Evolutionary conservation across 2,888 invertebrate genomes (phyloP), one percentile per base, ranked within the genome.

Genomic region (Eumerus sabulonum): DNA sequence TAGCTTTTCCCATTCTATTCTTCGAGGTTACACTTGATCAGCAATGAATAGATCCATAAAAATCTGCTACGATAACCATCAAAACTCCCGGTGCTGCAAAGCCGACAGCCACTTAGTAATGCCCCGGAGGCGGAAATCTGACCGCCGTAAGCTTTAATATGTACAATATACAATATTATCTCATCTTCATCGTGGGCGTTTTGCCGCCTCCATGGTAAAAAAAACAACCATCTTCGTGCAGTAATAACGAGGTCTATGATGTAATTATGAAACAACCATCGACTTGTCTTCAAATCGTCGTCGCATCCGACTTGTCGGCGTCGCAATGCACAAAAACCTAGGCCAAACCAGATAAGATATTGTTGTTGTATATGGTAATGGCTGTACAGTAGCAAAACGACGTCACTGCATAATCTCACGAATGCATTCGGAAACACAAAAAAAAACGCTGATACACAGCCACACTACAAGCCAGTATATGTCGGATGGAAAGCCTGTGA

Each of bases 271-370:
- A 62, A 67, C 14, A 35, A 18, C 19, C 57, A 66, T 50, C 27
- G 40, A 50, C 45, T 38, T 35, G 17, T 19, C 16, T 40, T 54
- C 45, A 45, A 44, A 56, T 48, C 38, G 16, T 11, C 38, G 56
- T 27, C 7, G 27, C 27, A 27, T 27, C 51, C 76, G 71, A 62
- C 72, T 66, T 67, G 60, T 42, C 44, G 77, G 59, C 72, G 72
- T 67, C 72, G 42, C 57, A 71, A 57, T 47, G 9, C 57, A 67
- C 54, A 18, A 45, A n/a, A 27, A 60, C 50, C 59, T 57, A 72
- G 60, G 67, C 40, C 40, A 62, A 62, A 51, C 42, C 38, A 67
- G 66, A 77, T 77, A 77, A 77, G 72, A 77, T 67, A 67, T 35
- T 36, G 54, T 56, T 45, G 14, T 62, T 77, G 67, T 67, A 72